Base-by-base conservation (phyloP, 2,797 vertebrate genomes). In the Strix occidentalis region DNA sequence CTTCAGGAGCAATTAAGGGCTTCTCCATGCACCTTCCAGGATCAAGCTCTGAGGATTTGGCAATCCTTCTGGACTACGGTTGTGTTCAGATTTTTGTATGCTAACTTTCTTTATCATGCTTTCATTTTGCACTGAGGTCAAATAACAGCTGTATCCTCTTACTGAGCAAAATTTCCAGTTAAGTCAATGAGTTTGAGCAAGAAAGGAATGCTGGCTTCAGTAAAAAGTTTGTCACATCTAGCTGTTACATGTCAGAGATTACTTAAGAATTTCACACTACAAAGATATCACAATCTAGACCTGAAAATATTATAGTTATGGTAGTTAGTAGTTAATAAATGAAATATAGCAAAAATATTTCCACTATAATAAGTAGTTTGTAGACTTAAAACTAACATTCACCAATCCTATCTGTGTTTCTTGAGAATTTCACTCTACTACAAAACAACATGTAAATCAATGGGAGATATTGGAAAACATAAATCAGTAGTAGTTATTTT, bases 381-480 rank as follows among this genome's bases (percentile, higher is more conserved):
- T 57, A 69, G 53, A 84, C 14, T 14, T 57, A 81, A 84, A 88
- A 53, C 10, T 76, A 85, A 60, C 26, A 90, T 50, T 74, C 31
- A 70, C 28, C 9, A 61, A 39, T 51, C 19, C 21, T 46, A 65
- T 7, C 39, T 72, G 16, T 10, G 4, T 64, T 91, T 91, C 35
- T 74, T n/a, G 18, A 88, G 26, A 74, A 84, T 89, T 79, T 87
- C 50, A 25, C 57, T 89, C n/a, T 65, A 41, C 48, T 66, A 68
- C 41, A 92, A 77, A 89, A 13, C 29, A 89, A 64, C 56, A 81
- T 48, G 70, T 61, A 95, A 95, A 92, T 92, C 46, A 87, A 35
- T 84, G 16, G 48, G 60, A 95, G 93, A 85, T 71, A 82, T 18
- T 76, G 43, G 48, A 69, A 95, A 91, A 81, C 1, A 1, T 84